Evolutionary conservation across 2,113 vertebrate genomes (phyloP), one percentile per base, ranked within the genome.

Genomic region (Thunnus thynnus): DNA sequence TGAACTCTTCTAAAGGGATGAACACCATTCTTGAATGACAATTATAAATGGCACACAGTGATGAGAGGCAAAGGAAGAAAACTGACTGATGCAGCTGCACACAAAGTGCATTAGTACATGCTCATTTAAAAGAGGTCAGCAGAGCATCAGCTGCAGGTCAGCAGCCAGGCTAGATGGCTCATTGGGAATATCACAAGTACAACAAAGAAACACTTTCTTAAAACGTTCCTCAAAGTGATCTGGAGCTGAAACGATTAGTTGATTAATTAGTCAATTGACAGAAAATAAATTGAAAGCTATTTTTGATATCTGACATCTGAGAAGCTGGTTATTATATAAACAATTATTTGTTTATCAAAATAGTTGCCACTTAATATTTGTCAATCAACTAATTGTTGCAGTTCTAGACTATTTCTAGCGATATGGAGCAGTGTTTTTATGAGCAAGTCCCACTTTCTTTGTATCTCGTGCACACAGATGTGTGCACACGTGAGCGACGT

Each of bases 31-130:
- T 41, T 41, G 60, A 62, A 65, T 80, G 64, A 74, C 64, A 78
- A 65, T 61, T 64, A 32, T 4, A 67, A 58, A 86, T 60, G 41
- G 47, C 56, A 78, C 2, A 44, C 25, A 50, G 46, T 14, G n/a
- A 78, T 63, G 64, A 48, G 25, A 70, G 22, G 61, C 9, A 61
- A 20, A 48, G 41, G 56, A 3, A 8, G 46, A 2, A 30, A 56
- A 60, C 22, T 18, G 61, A 72, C 30, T 57, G 41, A 72, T 65
- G 52, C 57, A 81, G 76, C 64, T 80, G 50, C 62, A 61, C 62
- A 68, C 22, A 66, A 30, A 62, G 27, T 52, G 70, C 44, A 67
- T 47, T 18, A 50, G 56, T 14, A 2, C 51, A 55, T 36, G 27
- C 36, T 74, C 12, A 18, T 70, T 74, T 25, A 30, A 25, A 41